These are phyloP conservation scores for Aplochiton taeniatus DNA, from an alignment of 2,797 vertebrate genomes.

Conservation along the genomic window DNA sequence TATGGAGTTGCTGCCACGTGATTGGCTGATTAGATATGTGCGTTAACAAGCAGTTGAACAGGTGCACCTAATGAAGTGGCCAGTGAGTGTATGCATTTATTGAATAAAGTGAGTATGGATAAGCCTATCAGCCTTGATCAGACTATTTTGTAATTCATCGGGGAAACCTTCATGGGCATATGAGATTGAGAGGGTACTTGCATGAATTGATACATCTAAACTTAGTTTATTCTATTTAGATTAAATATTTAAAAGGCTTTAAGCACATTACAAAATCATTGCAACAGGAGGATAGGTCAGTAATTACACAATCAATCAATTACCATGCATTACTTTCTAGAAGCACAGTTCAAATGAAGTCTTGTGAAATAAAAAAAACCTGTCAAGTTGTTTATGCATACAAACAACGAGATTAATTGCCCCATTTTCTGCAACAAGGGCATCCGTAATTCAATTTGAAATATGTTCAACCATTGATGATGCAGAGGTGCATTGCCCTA, in stretches of 20 bases:
- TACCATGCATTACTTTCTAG: slow-evolving; percentile 50
- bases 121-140: too few species aligned
- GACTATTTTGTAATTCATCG: too few species aligned
- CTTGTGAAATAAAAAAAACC: slow-evolving; percentile 55
- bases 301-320: slow-evolving; percentile 71
- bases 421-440: slow-evolving; percentile 48
- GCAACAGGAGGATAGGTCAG: slow-evolving; percentile 40
- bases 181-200: slow-evolving; percentile 3
- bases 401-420: slow-evolving; percentile 51
- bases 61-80: too few species aligned
- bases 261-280: slow-evolving; percentile 38
- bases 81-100: too few species aligned
- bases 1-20: too few species aligned
- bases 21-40: too few species aligned
- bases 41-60: too few species aligned
- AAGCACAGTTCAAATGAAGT: slow-evolving; percentile 51
- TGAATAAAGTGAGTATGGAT: too few species aligned
- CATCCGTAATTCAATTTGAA: slow-evolving; percentile 46
- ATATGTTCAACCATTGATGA: slow-evolving; percentile 33
- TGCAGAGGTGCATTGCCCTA: slow-evolving; percentile 27
- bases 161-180: background rate
- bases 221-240: slow-evolving; percentile 36
- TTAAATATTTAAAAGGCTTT: slow-evolving; percentile 33
- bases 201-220: slow-evolving; percentile 37
- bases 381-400: slow-evolving; percentile 36